Evolutionary conservation across 2,797 vertebrate genomes (phyloP).

Genomic region (Gobio occitaniae): DNA sequence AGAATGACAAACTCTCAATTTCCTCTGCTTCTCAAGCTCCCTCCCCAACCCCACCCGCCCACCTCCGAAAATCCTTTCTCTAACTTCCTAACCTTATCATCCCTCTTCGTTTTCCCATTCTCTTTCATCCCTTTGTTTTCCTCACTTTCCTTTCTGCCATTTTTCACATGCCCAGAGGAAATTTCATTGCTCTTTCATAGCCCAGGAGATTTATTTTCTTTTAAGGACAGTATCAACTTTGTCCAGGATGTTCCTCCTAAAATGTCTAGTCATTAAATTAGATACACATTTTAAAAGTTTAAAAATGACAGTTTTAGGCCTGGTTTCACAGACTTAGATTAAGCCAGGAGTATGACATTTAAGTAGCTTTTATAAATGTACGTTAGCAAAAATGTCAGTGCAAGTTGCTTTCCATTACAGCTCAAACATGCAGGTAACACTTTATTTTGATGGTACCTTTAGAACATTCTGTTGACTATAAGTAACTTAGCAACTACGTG

Average conservation of each 20-base stretch:
- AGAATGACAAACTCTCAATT: constrained; percentile 42
- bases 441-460: too few relatives aligned
- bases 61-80: constrained; percentile 15
- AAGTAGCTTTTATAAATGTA: not conserved
- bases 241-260: constrained; percentile 5
- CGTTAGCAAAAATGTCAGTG: not conserved
- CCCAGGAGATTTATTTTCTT: not conserved
- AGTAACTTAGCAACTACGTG: too few relatives aligned
- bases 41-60: not conserved
- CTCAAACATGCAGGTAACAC: not conserved
- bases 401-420: not conserved
- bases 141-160: not conserved
- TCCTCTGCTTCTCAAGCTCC: constrained; percentile 1
- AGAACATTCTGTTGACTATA: too few relatives aligned
- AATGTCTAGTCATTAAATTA: not conserved
- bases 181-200: constrained; percentile 13
- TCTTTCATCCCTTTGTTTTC: constrained; percentile 33
- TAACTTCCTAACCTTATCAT: constrained; percentile 39
- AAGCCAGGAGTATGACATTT: not conserved
- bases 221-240: not conserved
- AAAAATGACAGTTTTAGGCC: not conserved
- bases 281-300: not conserved
- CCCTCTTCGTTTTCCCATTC: not conserved
- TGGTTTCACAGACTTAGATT: not conserved
- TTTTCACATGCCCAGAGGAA: constrained; percentile 12